Percentiles rank a stretch among this genome's conserved stretches.
phyloP scores from a whole-genome alignment of 2,113 vertebrate genomes.

The Egretta garzetta region DNA sequence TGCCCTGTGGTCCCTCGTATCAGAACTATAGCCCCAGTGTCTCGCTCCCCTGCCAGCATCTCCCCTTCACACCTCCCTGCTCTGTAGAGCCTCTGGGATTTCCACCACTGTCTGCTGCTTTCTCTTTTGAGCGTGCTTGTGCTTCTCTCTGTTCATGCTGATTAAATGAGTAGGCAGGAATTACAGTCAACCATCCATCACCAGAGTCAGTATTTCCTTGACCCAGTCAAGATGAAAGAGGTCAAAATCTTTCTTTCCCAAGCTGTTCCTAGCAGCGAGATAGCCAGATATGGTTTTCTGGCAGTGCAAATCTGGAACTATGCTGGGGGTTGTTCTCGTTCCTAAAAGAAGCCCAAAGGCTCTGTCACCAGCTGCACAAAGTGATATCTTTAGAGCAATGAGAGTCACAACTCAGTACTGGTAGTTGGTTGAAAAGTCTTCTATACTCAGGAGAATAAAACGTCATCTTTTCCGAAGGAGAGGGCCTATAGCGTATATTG shows the following conservation, averaged over 20 bases:
- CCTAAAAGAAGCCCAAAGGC: background rate
- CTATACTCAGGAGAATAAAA: background rate
- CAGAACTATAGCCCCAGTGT: background rate
- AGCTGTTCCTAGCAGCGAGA: background rate
- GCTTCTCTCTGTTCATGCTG: background rate
- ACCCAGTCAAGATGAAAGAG: background rate
- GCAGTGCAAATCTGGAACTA: background rate
- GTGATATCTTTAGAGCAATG: background rate
- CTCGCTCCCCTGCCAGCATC: background rate
- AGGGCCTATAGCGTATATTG: background rate
- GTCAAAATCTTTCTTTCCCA: background rate
- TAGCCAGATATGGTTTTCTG: background rate
- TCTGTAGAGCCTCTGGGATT: background rate
- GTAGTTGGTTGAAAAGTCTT: background rate
- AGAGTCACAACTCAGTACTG: background rate
- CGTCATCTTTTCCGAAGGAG: background rate
- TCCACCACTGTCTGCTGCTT: background rate
- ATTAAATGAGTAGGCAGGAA: constrained; percentile 47
- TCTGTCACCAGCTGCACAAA: background rate
- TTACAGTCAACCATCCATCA: constrained; percentile 50
- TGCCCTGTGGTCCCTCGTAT: background rate
- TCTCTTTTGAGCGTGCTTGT: background rate
- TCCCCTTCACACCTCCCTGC: background rate
- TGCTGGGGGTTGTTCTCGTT: background rate
- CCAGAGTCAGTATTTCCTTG: background rate